Conservation (phyloP, 2,113 vertebrate genomes). For the Butastur rufipennis region DNA sequence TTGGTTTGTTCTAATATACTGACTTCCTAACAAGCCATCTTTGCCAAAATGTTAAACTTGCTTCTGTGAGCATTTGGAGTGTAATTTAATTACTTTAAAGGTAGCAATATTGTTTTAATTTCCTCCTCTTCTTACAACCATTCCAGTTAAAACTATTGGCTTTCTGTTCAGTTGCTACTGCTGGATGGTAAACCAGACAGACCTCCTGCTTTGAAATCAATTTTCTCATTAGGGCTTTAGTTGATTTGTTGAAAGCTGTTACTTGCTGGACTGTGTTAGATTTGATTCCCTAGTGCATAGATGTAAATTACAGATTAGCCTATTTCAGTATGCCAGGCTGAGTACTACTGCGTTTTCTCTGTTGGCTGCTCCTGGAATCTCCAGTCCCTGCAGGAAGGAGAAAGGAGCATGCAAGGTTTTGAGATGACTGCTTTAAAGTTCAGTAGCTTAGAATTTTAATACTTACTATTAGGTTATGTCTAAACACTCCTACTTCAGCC, state of each 20-base stretch:
- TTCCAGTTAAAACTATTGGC: not conserved
- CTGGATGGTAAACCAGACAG: not conserved
- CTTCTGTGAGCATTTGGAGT: not conserved
- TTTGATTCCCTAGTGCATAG: not conserved
- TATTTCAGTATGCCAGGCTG: not conserved
- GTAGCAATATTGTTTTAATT: not conserved
- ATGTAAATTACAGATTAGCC: not conserved
- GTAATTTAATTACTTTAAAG: not conserved
- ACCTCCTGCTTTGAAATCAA: not conserved
- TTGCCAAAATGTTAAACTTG: not conserved
- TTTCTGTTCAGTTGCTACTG: not conserved
- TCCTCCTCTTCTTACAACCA: not conserved
- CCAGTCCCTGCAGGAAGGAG: not conserved
- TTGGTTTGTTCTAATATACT: conserved; percentile 38
- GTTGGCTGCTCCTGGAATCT: not conserved
- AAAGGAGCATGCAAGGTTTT: not conserved
- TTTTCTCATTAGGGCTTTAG: not conserved
- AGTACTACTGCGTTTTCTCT: not conserved
- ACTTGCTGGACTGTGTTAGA: not conserved
- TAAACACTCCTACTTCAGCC: not conserved
- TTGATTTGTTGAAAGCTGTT: not conserved
- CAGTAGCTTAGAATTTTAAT: not conserved
- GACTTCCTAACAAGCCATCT: not conserved
- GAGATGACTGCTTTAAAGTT: not conserved
- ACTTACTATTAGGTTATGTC: not conserved